Evolutionary conservation across 2,113 vertebrate genomes (phyloP).

Genomic region (Thunnus maccoyii): DNA sequence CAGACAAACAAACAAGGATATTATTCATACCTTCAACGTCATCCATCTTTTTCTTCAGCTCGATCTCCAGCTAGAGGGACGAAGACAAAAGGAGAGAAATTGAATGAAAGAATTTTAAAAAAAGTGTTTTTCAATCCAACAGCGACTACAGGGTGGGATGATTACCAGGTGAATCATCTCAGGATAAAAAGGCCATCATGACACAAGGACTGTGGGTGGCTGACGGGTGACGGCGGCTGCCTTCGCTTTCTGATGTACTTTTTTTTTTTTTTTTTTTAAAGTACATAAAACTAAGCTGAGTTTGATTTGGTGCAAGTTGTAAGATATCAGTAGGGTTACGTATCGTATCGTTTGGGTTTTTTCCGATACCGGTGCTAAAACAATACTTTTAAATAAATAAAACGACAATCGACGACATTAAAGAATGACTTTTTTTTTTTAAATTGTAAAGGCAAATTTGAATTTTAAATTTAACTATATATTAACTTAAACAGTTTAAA

Average conservation of each 20-base stretch:
- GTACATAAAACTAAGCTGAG: not conserved
- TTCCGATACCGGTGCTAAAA: too few relatives aligned
- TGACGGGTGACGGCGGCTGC: slow-evolving; percentile 6
- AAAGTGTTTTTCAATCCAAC: too few relatives aligned
- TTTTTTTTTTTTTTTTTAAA: not conserved
- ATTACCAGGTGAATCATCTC: slow-evolving; percentile 2
- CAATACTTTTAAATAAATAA: too few relatives aligned
- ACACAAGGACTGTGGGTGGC: not conserved
- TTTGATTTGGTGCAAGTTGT: not conserved
- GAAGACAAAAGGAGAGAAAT: slow-evolving; percentile 19
- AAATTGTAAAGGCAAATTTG: too few relatives aligned
- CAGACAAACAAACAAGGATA: not conserved
- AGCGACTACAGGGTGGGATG: not conserved
- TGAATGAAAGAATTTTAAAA: not conserved
- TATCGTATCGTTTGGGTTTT: too few relatives aligned
- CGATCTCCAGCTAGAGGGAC: slow-evolving; percentile 89
- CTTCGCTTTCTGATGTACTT: not conserved
- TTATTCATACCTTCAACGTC: slow-evolving; percentile 92
- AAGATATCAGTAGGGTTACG: too few relatives aligned
- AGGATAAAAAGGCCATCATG: not conserved
- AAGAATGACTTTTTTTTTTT: too few relatives aligned
- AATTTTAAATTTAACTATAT: too few relatives aligned
- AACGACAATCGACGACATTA: too few relatives aligned
- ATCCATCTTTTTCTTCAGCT: slow-evolving; percentile 91
- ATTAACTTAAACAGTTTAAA: too few relatives aligned